Evolutionary conservation across 2,113 vertebrate species (phyloP).

Genomic region (Thermophis baileyi): DNA sequence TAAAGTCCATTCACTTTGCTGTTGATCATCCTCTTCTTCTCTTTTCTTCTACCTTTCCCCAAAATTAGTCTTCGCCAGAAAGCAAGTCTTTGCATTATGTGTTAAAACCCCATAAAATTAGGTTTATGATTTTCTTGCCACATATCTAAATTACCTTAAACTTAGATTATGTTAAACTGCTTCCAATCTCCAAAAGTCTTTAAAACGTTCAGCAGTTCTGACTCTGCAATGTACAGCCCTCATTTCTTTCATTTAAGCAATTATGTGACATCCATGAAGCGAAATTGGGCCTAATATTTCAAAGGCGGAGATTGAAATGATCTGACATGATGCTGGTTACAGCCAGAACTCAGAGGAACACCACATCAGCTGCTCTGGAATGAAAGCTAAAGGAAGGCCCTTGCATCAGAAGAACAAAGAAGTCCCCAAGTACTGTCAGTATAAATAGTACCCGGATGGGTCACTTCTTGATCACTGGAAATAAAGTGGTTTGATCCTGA

Average conservation of each 20-base stretch:
- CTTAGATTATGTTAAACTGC: not conserved
- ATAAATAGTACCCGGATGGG: not conserved
- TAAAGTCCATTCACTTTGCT: not conserved
- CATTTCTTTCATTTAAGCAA: not conserved
- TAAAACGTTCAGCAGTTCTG: not conserved
- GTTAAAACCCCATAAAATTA: not conserved
- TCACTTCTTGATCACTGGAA: not conserved
- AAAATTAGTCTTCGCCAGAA: not conserved
- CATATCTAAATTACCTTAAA: not conserved
- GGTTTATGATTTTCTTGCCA: not conserved
- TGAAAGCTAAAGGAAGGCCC: not conserved
- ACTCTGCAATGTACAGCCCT: not conserved
- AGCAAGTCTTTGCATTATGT: not conserved
- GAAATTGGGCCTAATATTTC: not conserved
- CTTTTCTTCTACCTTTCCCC: not conserved
- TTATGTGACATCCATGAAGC: not conserved
- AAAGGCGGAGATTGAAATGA: not conserved
- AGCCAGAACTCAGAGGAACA: not conserved
- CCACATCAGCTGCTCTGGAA: not conserved
- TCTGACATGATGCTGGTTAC: not conserved
- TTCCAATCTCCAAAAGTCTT: not conserved
- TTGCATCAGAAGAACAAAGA: not conserved
- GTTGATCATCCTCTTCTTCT: not conserved
- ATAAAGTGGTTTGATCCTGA: not conserved
- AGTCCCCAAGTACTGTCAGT: not conserved